A percentile compares a stretch with the other conserved stretches of the same genome.
phyloP scores from a whole-genome alignment of 2,888 invertebrate genomes.

The Abscondita cerata region DNA sequence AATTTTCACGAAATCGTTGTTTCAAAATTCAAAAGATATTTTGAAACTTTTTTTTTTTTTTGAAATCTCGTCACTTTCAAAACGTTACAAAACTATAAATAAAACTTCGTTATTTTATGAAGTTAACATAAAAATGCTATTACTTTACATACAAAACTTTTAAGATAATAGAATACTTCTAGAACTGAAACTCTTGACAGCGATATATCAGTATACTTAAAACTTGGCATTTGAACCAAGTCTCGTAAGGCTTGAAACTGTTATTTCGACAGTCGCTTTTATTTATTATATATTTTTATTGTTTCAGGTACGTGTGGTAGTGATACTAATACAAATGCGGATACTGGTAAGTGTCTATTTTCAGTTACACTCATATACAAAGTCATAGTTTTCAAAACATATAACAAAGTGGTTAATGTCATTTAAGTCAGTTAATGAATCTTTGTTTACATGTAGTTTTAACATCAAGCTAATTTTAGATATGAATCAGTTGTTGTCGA shows the following conservation, averaged over 20 bases:
- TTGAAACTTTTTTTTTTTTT: too few relatives aligned
- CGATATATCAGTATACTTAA: neutral
- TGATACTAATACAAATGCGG: conserved; percentile 43
- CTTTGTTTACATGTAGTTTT: conserved; percentile 2
- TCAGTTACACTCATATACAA: neutral
- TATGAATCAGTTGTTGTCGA: conserved; percentile 7
- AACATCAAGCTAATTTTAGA: conserved; percentile 3
- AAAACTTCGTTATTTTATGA: neutral
- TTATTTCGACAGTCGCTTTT: neutral
- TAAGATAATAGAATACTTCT: neutral
- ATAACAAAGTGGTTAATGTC: too few relatives aligned
- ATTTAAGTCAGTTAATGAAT: neutral
- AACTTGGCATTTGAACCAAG: neutral
- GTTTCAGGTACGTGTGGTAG: conserved; percentile 50
- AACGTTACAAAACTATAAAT: neutral
- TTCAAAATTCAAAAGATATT: too few relatives aligned
- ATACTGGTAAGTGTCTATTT: conserved; percentile 43
- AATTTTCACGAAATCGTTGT: too few relatives aligned
- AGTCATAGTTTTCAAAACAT: too few relatives aligned
- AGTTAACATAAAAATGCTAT: conserved; percentile 5
- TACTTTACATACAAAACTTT: conserved; percentile 5
- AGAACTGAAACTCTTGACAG: neutral
- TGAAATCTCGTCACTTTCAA: too few relatives aligned
- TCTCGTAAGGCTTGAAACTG: neutral
- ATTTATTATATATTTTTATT: conserved; percentile 32